phyloP scores from a whole-genome alignment of 1,140 invertebrate genomes.

The Popillia japonica region DNA sequence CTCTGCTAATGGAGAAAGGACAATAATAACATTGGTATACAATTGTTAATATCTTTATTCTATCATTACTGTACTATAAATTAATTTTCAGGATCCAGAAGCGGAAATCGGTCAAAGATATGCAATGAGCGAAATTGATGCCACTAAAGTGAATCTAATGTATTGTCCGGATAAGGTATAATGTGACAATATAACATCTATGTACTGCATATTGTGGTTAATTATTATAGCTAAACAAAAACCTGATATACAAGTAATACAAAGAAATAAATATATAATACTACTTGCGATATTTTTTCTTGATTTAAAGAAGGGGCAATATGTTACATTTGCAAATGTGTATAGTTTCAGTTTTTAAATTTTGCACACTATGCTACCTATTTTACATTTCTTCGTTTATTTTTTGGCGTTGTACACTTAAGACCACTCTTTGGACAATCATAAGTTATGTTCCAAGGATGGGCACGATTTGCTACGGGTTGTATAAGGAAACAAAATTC shows the following conservation, averaged over 20 bases:
- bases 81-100: conserved; percentile 19
- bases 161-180: conserved; percentile 14
- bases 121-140: conserved; percentile 36
- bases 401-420: no score
- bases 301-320: no score
- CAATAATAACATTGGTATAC: conserved; percentile 66
- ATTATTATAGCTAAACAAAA: neutral
- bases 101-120: conserved; percentile 35
- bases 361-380: no score
- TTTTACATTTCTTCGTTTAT: no score
- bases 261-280: neutral
- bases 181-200: neutral
- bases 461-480: no score
- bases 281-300: no score
- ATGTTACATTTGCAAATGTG: no score
- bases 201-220: conserved; percentile 9
- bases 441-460: no score
- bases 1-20: conserved; percentile 74
- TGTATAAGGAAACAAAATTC: no score
- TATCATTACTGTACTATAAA: neutral
- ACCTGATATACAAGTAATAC: neutral
- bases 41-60: neutral
- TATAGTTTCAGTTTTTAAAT: no score
- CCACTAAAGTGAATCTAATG: conserved; percentile 32
- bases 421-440: no score